Base-by-base conservation (phyloP, 2,797 vertebrate genomes). In the Calcarius lapponicus region DNA sequence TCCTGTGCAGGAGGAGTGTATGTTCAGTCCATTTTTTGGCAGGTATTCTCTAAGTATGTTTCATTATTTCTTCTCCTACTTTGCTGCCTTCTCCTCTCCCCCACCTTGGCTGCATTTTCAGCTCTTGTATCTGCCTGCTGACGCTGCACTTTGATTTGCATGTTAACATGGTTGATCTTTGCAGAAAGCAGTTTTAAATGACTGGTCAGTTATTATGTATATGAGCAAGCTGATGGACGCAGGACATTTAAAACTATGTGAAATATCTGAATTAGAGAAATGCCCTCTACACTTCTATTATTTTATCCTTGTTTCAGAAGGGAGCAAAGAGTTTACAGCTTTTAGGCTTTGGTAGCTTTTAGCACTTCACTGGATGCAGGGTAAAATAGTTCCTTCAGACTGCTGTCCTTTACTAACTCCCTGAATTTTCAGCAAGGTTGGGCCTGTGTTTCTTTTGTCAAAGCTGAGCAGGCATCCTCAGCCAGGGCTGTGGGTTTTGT, bases 71-170 rank as follows among this genome's bases (percentile, higher is more conserved):
- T 65, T 94, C 71, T 86, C 73, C 53, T 74, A 21, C 74, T 95
- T 79, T 57, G 42, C 54, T 80, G 65, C 20, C 7, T 85, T 79
- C 62, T 83, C 38, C 13, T 40, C 38, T 62, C 28, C 61, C 31
- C 40, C 29, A 4, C 20, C 40, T 42, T 62, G 61, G 40, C 40
- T 42, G 40, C 10, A 2, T 83, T 91, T 92, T 56, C 88, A 81
- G 83, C 93, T 86, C 80, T 58, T 87, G 40, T 95, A 18, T 92
- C 79, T 93, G 88, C 74, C 95, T 97, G 82, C 90, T 96, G 90
- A 94, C 16, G 20, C 17, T 5, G 51, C 64, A 60, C 56, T 97
- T 97, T 34, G 82, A 57, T 76, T 95, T 88, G 81, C 75, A 90
- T 80, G 65, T 91, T 94, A 93, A 84, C 36, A 11, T 43, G 65